Base-by-base conservation (phyloP, 2,888 invertebrate genomes). In the Lingula anatina region DNA sequence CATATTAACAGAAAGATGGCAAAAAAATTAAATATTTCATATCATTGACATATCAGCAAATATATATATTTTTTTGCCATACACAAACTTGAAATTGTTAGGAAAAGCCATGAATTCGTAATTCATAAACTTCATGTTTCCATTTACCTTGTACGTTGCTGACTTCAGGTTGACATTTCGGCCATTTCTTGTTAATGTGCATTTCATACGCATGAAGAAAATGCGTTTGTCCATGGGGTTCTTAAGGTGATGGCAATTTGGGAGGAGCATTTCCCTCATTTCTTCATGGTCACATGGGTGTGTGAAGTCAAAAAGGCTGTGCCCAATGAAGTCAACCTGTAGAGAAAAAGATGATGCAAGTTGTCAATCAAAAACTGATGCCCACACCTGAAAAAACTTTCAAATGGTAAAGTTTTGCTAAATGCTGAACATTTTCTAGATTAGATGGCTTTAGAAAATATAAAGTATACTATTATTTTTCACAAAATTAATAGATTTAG, bases 201-300 rank as follows among this genome's bases (percentile, higher is more conserved):
- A 94, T 77, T 96, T 97, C 69, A 97, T 83, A 15, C 96, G 83
- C 5, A 92, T 79, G 57, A 90, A 87, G 66, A 88, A 82, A 21
- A 85, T 53, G 7, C 52, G 51, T 12, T 56, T 54, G 26, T 45
- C 28, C 49, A 39, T 23, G 39, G 28, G 5, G 43, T 26, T 9
- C 42, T 35, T 79, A 1, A 79, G 68, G 75, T 20, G 66, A 64
- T 12, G 27, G 44, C 50, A 77, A 62, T 44, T 46, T 4, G 39
- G 44, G 9, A 61, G 56, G 50, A 87, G 75, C 53, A 84, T 80
- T 44, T 83, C 81, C 44, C 82, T 81, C 28, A 95, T 84, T 78
- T 96, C 95, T 27, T 89, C 89, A 71, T 95, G 94, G 78, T 97
- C 97, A 73, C 93, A 92, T 3, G 91, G 92, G 77, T 96, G 95